phyloP scores from a whole-genome alignment of 2,888 invertebrate genomes.

The Lasioglossum calceatum region DNA sequence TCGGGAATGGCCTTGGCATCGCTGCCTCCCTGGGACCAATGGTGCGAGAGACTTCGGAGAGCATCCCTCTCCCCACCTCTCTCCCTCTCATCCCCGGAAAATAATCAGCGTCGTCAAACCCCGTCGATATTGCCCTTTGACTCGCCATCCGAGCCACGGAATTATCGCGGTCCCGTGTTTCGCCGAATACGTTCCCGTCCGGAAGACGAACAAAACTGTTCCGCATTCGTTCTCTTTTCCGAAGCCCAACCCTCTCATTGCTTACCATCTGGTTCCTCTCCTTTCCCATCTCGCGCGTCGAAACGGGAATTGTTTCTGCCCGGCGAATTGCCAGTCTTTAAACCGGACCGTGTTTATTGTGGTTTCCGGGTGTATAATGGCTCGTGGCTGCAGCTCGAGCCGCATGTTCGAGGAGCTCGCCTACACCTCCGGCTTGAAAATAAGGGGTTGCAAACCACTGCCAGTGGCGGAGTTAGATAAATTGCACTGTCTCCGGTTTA shows the following conservation, averaged over 20 bases:
- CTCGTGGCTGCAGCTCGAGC: neutral
- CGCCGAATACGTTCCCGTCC: neutral
- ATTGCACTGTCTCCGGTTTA: slow-evolving; percentile 1
- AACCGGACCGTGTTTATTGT: slow-evolving; percentile 6
- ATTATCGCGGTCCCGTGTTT: slow-evolving; percentile 10
- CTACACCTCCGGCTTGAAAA: neutral
- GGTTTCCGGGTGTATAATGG: slow-evolving; percentile 4
- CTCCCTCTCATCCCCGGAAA: slow-evolving; percentile 13
- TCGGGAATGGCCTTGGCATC: slow-evolving; percentile 66
- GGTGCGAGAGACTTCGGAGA: neutral
- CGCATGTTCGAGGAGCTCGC: neutral
- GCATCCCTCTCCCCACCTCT: neutral
- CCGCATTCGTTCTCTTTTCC: neutral
- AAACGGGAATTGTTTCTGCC: slow-evolving; percentile 9
- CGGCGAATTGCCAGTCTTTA: neutral
- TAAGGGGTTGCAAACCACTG: slow-evolving; percentile 8
- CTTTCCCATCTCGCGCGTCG: neutral
- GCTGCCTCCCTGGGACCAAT: slow-evolving; percentile 25
- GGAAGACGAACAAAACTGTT: neutral
- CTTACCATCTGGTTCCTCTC: too few relatives aligned
- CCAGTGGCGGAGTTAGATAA: neutral
- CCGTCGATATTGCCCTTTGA: slow-evolving; percentile 35
- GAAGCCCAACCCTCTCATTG: neutral
- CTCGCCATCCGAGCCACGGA: slow-evolving; percentile 1
- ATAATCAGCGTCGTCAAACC: slow-evolving; percentile 59